Evolutionary conservation across 2,888 invertebrate species (phyloP).

Genomic region (Crocallis elinguaria): DNA sequence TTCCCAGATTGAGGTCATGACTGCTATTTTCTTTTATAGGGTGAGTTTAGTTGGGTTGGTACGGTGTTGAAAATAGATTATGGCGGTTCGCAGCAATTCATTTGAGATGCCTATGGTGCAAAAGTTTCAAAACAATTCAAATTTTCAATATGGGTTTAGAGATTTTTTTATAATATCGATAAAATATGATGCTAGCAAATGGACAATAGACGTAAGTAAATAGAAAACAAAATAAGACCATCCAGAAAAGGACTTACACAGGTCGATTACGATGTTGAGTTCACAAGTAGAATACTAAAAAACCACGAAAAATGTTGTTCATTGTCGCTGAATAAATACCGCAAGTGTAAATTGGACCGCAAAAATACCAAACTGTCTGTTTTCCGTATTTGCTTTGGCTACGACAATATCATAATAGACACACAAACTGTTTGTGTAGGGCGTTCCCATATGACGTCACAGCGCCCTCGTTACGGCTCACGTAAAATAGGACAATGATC

Average conservation of each 20-base stretch:
- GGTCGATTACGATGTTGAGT: no score
- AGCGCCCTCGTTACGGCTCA: slow-evolving; percentile 32
- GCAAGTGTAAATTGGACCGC: background rate
- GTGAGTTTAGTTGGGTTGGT: background rate
- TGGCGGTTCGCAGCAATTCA: no score
- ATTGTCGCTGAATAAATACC: background rate
- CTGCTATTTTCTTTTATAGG: slow-evolving; percentile 18
- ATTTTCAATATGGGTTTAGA: no score
- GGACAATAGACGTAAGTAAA: no score
- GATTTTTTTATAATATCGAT: no score
- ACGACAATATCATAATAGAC: slow-evolving; percentile 23
- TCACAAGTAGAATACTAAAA: no score
- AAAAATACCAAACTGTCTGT: background rate
- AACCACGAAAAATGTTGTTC: background rate
- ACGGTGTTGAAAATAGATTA: no score
- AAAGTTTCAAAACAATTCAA: no score
- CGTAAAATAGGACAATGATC: slow-evolving; percentile 18
- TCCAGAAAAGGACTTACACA: no score
- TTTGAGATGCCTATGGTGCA: no score
- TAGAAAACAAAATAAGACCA: no score
- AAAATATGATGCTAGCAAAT: no score
- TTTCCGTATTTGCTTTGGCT: slow-evolving; percentile 22
- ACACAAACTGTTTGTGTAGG: slow-evolving; percentile 25
- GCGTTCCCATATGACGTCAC: slow-evolving; percentile 32
- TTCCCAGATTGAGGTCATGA: slow-evolving; percentile 25